Evolutionary conservation across 1,140 invertebrate genomes (phyloP), one percentile per base, ranked within the genome.

Genomic region (Drosophila nigrodunni): DNA sequence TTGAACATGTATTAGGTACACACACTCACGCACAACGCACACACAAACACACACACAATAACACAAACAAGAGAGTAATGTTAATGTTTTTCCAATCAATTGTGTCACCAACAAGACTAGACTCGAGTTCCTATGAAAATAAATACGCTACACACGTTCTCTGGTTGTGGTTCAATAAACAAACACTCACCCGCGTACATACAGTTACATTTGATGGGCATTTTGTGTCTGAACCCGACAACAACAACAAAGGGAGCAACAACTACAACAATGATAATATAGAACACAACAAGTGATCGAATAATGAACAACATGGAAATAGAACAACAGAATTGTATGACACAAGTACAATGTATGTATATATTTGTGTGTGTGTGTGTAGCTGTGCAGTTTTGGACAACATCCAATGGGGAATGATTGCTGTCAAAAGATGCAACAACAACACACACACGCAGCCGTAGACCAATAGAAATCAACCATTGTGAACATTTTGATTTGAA

Each of bases 41-140:
- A 59, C 44, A 41, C 49, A 60, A 47, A 13, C 50, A 47, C 52
- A 49, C 11, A 72, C 30, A 35, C 9, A 25, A 50, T 15, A 54
- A 70, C 57, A 25, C 52, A 49, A 49, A 68, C 30, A 72, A 11
- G 35, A 13, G 39, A 50, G 49, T 41, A 67, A 78, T 87, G 78
- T 82, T 85, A 78, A 76, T 86, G 75, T 87, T 86, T 81, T 87
- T 78, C 50, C 78, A 86, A 86, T 82, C 82, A 87, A 86, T 86
- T 87, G 67, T 78, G 78, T 82, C 75, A 75, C 67, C 61, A 82
- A 83, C 50, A 77, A 62, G 67, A 67, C 66, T 15, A 25, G 52
- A 57, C 54, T 59, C n/a, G 34, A 25, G 7, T 21, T 21, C 44
- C 37, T 80, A 78, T 77, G 62, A 74, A 85, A 80, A 78, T 78